A percentile compares a stretch with the other conserved stretches of the same genome.
Conservation (phyloP, 2,797 vertebrate genomes). For the Ciconia nigra region DNA sequence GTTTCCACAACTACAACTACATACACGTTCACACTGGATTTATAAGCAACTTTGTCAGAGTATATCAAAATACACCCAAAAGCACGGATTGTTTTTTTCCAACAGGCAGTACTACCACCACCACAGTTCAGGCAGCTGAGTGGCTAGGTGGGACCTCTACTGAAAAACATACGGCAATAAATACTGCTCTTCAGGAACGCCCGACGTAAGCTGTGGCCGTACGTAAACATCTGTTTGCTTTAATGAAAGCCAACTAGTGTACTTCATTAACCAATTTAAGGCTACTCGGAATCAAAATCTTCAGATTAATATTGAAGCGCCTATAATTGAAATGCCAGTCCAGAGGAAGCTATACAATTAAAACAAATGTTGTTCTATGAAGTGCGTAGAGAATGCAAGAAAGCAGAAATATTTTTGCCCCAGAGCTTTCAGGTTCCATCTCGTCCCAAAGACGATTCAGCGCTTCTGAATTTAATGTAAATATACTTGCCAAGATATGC, state of each 20-base stretch:
- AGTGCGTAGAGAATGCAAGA: neutral
- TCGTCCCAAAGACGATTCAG: neutral
- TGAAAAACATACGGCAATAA: neutral
- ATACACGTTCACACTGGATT: neutral
- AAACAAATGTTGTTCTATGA: neutral
- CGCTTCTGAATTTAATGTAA: neutral
- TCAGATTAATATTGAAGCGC: neutral
- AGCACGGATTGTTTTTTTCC: rapidly evolving
- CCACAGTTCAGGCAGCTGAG: neutral
- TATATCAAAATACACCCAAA: neutral
- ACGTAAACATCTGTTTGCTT: neutral
- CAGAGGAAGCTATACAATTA: conserved; percentile 1
- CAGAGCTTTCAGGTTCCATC: neutral
- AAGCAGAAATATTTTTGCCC: neutral
- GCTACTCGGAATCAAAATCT: neutral
- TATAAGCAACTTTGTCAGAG: neutral
- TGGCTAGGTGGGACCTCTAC: neutral
- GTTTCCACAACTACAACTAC: neutral
- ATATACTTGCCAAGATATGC: neutral
- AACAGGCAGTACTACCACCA: neutral
- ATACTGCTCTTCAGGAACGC: neutral
- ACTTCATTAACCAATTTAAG: neutral
- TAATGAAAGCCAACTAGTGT: neutral
- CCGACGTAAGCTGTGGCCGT: rapidly evolving
- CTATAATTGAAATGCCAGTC: conserved; percentile 17